A percentile compares a stretch with the other conserved stretches of the same genome.
phyloP scores from a whole-genome alignment of 2,113 vertebrate species.

The Eublepharis macularius region DNA sequence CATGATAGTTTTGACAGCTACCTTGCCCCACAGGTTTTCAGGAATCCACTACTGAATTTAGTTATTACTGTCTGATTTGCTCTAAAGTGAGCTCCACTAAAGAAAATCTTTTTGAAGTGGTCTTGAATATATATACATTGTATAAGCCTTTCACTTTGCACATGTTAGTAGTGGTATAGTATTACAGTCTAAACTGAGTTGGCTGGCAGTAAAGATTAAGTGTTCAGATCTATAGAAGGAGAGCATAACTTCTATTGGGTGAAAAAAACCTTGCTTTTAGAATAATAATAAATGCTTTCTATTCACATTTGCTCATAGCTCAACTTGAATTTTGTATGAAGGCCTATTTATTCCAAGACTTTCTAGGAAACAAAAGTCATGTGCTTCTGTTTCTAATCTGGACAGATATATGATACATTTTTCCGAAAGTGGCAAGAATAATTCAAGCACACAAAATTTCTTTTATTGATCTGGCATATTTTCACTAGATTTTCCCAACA shows the following conservation, averaged over 20 bases:
- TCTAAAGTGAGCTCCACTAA: slow-evolving; percentile 35
- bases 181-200: slow-evolving; percentile 54
- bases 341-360: slow-evolving; percentile 68
- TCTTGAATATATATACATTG: slow-evolving; percentile 41
- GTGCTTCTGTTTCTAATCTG: slow-evolving; percentile 73
- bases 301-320: slow-evolving; percentile 17
- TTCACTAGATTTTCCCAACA: slow-evolving; percentile 65
- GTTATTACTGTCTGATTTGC: slow-evolving; percentile 36
- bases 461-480: slow-evolving; percentile 59
- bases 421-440: slow-evolving; percentile 60
- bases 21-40: slow-evolving; percentile 23
- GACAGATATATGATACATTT: slow-evolving; percentile 61
- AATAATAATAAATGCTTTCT: slow-evolving; percentile 23
- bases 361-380: slow-evolving; percentile 64
- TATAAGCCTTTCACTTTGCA: slow-evolving; percentile 38
- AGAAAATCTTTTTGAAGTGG: slow-evolving; percentile 41
- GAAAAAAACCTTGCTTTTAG: slow-evolving; percentile 29
- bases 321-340: slow-evolving; percentile 49
- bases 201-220: slow-evolving; percentile 48
- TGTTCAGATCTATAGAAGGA: slow-evolving; percentile 37
- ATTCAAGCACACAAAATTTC: slow-evolving; percentile 51
- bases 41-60: slow-evolving; percentile 23
- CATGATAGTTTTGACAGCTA: slow-evolving; percentile 3
- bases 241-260: slow-evolving; percentile 21
- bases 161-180: slow-evolving; percentile 52